Evolutionary conservation across 2,797 vertebrate genomes (phyloP), one percentile per base, ranked within the genome.

Genomic region (Pangasius macronema): DNA sequence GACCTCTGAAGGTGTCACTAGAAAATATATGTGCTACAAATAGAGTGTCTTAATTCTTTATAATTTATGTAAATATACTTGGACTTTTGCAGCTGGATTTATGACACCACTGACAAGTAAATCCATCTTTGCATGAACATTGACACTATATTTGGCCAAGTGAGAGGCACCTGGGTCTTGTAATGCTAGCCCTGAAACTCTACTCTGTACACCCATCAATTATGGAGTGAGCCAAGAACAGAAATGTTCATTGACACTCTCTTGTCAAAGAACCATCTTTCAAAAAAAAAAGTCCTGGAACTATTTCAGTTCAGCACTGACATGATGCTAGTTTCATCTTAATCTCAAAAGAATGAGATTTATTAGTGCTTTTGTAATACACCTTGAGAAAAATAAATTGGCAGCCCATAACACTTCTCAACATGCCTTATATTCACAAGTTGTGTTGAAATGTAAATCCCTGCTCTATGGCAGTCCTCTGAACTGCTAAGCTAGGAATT

Each of bases 171-270:
- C 89, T 81, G n/a, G 82, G 46, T 75, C 86, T 85, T 79, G 90
- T 91, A 91, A 92, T 86, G 88, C 72, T 89, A 92, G 89, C 91
- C 89, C 65, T 90, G 92, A 90, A 91, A 93, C 83, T 86, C 77
- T 88, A 92, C 88, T 90, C 91, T 87, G 75, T 84, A 87, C 79
- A 81, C 36, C 85, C 68, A 93, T 92, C 89, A 92, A 93, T 93
- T 88, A 92, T 93, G 88, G 85, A 93, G 88, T 61, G 85, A 83
- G 51, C 84, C 86, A 91, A 88, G 75, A 89, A 87, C 88, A 90
- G 87, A 82, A 87, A 89, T 79, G 79, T 88, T 89, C 89, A 82
- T 55, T 88, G 82, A 89, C 85, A 89, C 86, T 84, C 89, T 88
- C 68, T 86, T 68, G 77, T 75, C 75, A 75, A 79, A 76, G 57